phyloP scores from a whole-genome alignment of 1,140 invertebrate genomes.

The Scaptodrosophila lebanonensis region DNA sequence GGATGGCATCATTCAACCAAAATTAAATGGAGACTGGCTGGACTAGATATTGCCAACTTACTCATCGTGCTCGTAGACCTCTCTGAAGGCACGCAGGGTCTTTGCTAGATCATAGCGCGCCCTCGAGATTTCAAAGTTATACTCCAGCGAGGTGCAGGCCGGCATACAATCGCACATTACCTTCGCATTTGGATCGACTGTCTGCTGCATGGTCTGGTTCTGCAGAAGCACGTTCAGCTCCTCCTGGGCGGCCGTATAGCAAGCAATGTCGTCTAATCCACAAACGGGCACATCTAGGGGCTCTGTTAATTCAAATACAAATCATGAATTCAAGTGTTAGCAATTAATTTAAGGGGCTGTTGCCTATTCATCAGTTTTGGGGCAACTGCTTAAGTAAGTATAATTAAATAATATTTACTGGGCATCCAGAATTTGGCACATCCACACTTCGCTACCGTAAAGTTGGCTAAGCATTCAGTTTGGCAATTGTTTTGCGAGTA shows the following conservation, averaged over 20 bases:
- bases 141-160: conserved; percentile 82
- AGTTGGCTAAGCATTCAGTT: conserved; percentile 86
- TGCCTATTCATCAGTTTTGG: no score
- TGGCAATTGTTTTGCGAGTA: conserved; percentile 88
- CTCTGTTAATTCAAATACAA: conserved; percentile 28
- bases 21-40: background rate
- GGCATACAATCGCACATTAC: conserved; percentile 81
- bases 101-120: conserved; percentile 70
- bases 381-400: no score
- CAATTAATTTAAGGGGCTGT: conserved; percentile 1
- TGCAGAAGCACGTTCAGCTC: conserved; percentile 57
- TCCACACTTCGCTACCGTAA: conserved; percentile 82
- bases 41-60: conserved; percentile 26
- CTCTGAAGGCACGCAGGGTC: conserved; percentile 53
- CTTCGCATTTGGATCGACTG: conserved; percentile 31
- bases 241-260: conserved; percentile 68
- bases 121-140: conserved; percentile 83
- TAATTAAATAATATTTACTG: conserved; percentile 76
- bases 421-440: conserved; percentile 85
- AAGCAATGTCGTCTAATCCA: conserved; percentile 38
- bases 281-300: conserved; percentile 56
- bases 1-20: background rate
- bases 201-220: conserved; percentile 55
- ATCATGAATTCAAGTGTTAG: background rate
- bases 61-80: conserved; percentile 57